Evolutionary conservation across 92 coral and sea anemone species (phyloP).

Genomic region (Zoanthus gigantus): DNA sequence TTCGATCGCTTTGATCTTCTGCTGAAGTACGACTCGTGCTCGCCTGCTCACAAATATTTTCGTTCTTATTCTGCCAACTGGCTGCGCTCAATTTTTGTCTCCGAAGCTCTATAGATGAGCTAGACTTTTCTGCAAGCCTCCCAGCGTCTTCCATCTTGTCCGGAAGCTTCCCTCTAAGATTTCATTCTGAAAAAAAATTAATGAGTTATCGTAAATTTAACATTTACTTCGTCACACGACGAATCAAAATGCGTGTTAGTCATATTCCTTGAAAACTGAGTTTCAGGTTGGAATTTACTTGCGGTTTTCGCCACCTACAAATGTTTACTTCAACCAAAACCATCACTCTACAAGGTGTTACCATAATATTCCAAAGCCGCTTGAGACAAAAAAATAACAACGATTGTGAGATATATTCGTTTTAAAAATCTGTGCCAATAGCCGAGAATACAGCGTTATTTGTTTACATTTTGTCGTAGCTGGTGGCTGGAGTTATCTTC

Average conservation of each 20-base stretch:
- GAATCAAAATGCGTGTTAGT: neutral
- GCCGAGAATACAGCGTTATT: neutral
- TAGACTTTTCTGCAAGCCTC: slow-evolving; percentile 10
- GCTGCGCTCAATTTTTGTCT: slow-evolving; percentile 84
- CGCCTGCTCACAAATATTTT: slow-evolving; percentile 70
- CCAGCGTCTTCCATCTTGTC: slow-evolving; percentile 38
- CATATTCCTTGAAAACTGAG: neutral
- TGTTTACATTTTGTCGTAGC: slow-evolving; percentile 22
- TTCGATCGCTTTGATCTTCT: slow-evolving; percentile 32
- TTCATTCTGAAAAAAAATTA: slow-evolving; percentile 13
- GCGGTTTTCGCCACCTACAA: slow-evolving; percentile 40
- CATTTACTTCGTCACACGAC: neutral
- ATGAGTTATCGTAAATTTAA: neutral
- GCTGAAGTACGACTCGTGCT: slow-evolving; percentile 48
- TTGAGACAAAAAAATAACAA: slow-evolving; percentile 29
- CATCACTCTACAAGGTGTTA: slow-evolving; percentile 47
- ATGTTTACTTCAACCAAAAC: slow-evolving; percentile 5
- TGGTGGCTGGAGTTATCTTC: neutral
- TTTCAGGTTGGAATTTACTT: slow-evolving; percentile 5
- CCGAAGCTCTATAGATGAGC: slow-evolving; percentile 67
- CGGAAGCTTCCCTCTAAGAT: neutral
- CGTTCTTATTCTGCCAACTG: slow-evolving; percentile 73
- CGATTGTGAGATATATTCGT: neutral
- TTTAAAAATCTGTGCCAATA: neutral
- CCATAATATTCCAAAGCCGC: slow-evolving; percentile 10